A percentile compares a stretch with the other conserved stretches of the same genome.
Evolutionary conservation across 2,113 vertebrate genomes (phyloP).

Genomic region (Ochotona princeps): DNA sequence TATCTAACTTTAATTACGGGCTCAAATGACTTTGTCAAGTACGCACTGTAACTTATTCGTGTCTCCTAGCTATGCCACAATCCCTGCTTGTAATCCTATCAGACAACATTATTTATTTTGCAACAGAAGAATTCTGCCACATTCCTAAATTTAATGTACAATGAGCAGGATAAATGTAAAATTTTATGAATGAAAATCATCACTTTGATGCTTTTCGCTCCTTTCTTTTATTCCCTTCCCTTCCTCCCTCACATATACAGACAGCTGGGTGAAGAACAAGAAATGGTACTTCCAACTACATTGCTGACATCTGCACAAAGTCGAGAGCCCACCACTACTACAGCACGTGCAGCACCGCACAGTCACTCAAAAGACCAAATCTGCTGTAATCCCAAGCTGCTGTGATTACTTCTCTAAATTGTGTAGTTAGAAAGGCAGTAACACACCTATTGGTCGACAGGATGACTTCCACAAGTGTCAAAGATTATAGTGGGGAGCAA

Average conservation of each 20-base stretch:
- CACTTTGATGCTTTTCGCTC: background rate
- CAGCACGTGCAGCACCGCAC: background rate
- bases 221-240: background rate
- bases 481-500: background rate
- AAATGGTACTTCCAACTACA: conserved; percentile 49
- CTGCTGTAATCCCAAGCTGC: background rate
- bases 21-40: conserved; percentile 83
- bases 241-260: conserved; percentile 33
- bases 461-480: conserved; percentile 48
- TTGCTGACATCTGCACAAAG: conserved; percentile 58
- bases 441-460: conserved; percentile 57
- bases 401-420: conserved; percentile 56
- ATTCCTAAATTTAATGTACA: conserved; percentile 38
- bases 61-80: conserved; percentile 71
- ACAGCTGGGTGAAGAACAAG: conserved; percentile 38
- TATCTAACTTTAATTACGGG: conserved; percentile 84
- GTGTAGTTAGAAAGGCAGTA: conserved; percentile 27
- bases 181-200: conserved; percentile 44
- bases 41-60: conserved; percentile 82
- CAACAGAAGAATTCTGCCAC: conserved; percentile 30
- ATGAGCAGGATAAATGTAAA: background rate
- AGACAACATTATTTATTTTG: conserved; percentile 57
- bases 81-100: conserved; percentile 69
- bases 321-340: background rate
- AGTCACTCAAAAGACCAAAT: conserved; percentile 54